phyloP scores from a whole-genome alignment of 1,140 invertebrate species.

The Ooceraea biroi region DNA sequence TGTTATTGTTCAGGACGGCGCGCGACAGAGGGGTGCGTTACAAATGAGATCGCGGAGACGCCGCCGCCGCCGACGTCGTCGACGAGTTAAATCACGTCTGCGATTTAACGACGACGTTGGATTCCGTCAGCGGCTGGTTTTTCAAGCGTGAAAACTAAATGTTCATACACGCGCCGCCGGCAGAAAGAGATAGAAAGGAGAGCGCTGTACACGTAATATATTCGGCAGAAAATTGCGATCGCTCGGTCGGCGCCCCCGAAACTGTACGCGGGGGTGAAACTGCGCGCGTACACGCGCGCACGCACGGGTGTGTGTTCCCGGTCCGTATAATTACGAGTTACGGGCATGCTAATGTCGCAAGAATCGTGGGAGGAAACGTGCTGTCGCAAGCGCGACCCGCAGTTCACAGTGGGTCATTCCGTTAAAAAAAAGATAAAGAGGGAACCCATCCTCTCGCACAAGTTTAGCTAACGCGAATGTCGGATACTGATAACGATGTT shows the following conservation, averaged over 20 bases:
- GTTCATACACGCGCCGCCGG: neutral
- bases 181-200: neutral
- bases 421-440: neutral
- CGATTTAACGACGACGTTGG: slow-evolving; percentile 29
- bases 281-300: neutral
- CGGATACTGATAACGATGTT: neutral
- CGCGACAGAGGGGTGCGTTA: neutral
- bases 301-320: neutral
- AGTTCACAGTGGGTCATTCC: neutral
- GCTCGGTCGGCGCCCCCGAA: slow-evolving; percentile 52
- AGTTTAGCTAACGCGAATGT: neutral
- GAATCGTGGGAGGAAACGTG: slow-evolving; percentile 37
- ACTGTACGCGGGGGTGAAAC: slow-evolving; percentile 18
- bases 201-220: slow-evolving; percentile 37
- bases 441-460: neutral
- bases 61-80: neutral
- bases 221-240: slow-evolving; percentile 34
- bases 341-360: slow-evolving; percentile 59
- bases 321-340: slow-evolving; percentile 42
- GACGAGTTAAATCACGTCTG: slow-evolving; percentile 33
- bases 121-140: neutral
- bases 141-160: slow-evolving; percentile 53
- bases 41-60: neutral
- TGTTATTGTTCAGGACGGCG: neutral
- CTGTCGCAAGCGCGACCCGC: neutral